Conservation (phyloP, 2,888 invertebrate species). For the Drosophila quinaria region DNA sequence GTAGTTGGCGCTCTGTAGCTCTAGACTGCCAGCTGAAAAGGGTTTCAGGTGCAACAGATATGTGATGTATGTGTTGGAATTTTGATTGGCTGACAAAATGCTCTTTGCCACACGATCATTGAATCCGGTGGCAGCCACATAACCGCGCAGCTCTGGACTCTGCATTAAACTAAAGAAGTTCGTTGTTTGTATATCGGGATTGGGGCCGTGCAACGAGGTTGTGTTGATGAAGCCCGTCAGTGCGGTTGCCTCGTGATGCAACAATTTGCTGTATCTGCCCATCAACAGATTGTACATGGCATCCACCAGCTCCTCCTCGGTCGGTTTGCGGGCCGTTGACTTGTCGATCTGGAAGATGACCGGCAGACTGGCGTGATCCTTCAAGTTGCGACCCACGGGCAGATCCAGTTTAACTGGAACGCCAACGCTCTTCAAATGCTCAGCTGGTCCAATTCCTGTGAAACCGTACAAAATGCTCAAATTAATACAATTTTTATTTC, state of each 20-base stretch:
- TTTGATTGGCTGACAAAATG: slow-evolving; percentile 81
- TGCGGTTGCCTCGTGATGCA: slow-evolving; percentile 86
- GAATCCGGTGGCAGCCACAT: slow-evolving; percentile 82
- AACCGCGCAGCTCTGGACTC: slow-evolving; percentile 82
- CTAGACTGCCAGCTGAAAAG: slow-evolving; percentile 86
- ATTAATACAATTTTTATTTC: not conserved
- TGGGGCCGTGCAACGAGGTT: slow-evolving; percentile 85
- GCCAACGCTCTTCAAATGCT: slow-evolving; percentile 73
- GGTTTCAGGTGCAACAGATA: slow-evolving; percentile 85
- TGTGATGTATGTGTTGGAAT: slow-evolving; percentile 81
- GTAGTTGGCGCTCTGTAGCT: slow-evolving; percentile 87
- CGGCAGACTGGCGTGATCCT: slow-evolving; percentile 91
- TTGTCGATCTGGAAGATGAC: slow-evolving; percentile 86
- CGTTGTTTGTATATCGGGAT: slow-evolving; percentile 88
- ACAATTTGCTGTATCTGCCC: slow-evolving; percentile 86
- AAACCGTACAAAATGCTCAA: not conserved
- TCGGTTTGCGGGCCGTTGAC: slow-evolving; percentile 80
- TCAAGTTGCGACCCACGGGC: slow-evolving; percentile 91
- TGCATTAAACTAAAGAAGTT: slow-evolving; percentile 86
- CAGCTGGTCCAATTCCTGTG: slow-evolving; percentile 82
- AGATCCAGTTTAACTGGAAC: slow-evolving; percentile 80
- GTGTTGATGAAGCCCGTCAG: slow-evolving; percentile 88
- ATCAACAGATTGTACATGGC: slow-evolving; percentile 86
- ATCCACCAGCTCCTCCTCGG: slow-evolving; percentile 85
- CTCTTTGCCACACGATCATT: slow-evolving; percentile 81